Percentiles rank a stretch among this genome's conserved stretches.
These are phyloP conservation scores for Rhizomys pruinosus DNA, from an alignment of 2,113 vertebrate species.

Conservation along the genomic window DNA sequence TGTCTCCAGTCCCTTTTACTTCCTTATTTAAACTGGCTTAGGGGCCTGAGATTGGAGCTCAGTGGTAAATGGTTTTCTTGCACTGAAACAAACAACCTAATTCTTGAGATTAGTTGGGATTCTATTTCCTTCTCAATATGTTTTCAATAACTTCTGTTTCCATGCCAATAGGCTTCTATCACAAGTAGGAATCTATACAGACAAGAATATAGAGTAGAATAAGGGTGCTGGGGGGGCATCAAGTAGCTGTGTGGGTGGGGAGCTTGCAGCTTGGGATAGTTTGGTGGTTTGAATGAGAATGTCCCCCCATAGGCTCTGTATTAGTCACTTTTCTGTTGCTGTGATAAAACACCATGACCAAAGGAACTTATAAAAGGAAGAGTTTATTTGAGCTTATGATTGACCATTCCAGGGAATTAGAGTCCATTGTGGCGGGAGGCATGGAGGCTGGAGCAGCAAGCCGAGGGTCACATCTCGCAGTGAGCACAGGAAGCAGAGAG, in stretches of 20 bases:
- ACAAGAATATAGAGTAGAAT: neutral
- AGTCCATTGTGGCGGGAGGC: no score
- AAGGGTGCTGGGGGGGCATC: neutral
- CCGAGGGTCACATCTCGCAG: no score
- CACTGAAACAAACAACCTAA: neutral
- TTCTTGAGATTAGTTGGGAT: conserved; percentile 6
- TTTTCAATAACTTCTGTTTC: neutral
- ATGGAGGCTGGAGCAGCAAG: no score
- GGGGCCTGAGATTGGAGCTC: neutral
- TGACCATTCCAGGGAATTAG: no score
- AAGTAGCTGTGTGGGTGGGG: no score
- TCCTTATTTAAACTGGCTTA: neutral
- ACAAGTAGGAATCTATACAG: neutral
- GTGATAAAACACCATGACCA: no score
- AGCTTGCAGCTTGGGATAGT: neutral
- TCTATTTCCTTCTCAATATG: neutral
- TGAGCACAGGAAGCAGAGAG: no score
- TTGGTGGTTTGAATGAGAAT: neutral
- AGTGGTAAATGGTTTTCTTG: neutral
- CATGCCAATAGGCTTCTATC: neutral
- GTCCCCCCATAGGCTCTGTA: neutral
- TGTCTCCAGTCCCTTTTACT: neutral
- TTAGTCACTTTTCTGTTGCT: no score
- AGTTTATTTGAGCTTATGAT: no score
- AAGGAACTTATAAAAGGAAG: no score